Conservation (phyloP, 2,113 vertebrate genomes). For the Colossoma macropomum region DNA sequence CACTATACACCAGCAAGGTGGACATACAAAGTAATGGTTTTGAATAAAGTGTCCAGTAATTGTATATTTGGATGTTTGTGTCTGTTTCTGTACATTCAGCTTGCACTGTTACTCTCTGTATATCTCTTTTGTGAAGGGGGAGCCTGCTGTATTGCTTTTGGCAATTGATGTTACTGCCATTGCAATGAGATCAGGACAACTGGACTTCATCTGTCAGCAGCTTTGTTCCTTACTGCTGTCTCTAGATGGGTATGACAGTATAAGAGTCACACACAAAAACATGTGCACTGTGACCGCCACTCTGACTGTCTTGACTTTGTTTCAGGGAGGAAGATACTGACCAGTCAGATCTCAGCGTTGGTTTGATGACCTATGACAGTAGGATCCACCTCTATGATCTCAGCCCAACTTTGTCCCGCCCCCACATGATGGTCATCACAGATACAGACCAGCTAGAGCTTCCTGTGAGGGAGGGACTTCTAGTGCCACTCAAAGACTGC, state of each 20-base stretch:
- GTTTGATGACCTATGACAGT: conserved; percentile 79
- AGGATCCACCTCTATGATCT: conserved; percentile 80
- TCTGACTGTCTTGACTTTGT: conserved; percentile 16
- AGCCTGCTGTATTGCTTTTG: conserved; percentile 73
- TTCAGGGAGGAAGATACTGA: conserved; percentile 58
- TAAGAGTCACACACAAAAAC: not conserved
- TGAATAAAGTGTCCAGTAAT: too few relatives aligned
- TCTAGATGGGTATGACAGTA: conserved; percentile 64
- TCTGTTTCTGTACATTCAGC: conserved; percentile 26
- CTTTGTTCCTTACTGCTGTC: conserved; percentile 66
- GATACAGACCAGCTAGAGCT: conserved; percentile 76
- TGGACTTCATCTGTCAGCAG: conserved; percentile 73
- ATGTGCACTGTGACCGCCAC: not conserved
- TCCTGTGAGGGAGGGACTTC: conserved; percentile 76
- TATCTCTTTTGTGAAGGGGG: conserved; percentile 57
- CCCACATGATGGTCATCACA: conserved; percentile 81
- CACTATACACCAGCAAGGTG: too few relatives aligned
- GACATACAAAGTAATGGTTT: not conserved
- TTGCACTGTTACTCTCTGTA: not conserved
- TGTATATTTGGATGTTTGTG: not conserved
- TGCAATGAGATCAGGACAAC: conserved; percentile 72
- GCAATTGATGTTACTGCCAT: conserved; percentile 76
- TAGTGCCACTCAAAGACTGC: conserved; percentile 74
- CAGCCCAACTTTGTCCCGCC: conserved; percentile 73
- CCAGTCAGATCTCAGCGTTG: conserved; percentile 66